Conservation (phyloP, 2,888 invertebrate species). For the Caenorhabditis macrosperma region DNA sequence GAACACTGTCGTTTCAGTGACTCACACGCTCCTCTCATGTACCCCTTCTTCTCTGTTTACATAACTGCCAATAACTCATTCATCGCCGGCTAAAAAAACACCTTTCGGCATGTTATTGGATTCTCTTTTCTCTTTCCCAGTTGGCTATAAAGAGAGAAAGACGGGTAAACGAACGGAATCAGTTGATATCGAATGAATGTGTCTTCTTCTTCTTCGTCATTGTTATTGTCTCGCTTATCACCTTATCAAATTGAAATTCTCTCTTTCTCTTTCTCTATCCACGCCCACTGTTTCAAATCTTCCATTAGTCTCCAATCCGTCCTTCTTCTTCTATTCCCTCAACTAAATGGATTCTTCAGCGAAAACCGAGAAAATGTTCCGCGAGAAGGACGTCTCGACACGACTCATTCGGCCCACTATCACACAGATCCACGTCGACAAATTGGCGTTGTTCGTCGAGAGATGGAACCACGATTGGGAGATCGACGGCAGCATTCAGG, state of each 20-base stretch:
- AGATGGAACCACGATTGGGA: conserved; percentile 77
- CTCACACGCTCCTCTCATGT: conserved; percentile 1
- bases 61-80: conserved; percentile 1
- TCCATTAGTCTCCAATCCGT: conserved; percentile 13
- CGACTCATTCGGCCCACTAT: conserved; percentile 75
- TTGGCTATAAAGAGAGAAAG: neutral
- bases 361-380: conserved; percentile 59
- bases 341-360: conserved; percentile 11
- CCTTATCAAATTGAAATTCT: conserved; percentile 17
- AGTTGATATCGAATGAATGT: neutral
- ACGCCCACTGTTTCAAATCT: neutral
- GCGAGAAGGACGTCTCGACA: conserved; percentile 78
- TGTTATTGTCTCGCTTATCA: conserved; percentile 19
- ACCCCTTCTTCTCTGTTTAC: neutral
- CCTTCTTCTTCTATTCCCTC: neutral
- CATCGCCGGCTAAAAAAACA: neutral
- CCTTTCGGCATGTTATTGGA: neutral
- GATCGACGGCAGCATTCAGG: conserved; percentile 71
- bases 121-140: neutral
- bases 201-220: neutral
- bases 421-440: conserved; percentile 68
- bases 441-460: conserved; percentile 65
- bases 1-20: conserved; percentile 6
- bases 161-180: too few species aligned
- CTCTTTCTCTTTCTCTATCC: conserved; percentile 16